phyloP scores from a whole-genome alignment of 2,888 invertebrate species.

The Esperia sulphurella region DNA sequence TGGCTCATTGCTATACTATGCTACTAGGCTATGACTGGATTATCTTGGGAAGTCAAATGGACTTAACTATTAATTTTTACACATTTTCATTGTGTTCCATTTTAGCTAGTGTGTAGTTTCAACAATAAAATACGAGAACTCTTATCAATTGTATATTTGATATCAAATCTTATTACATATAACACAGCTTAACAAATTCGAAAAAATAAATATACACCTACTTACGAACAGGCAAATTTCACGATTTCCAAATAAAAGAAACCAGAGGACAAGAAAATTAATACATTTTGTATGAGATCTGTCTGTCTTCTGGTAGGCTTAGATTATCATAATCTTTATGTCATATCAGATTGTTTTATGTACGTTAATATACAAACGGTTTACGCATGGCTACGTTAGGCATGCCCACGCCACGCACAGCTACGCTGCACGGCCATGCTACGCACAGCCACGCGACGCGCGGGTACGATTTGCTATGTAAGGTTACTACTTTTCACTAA shows the following conservation, averaged over 20 bases:
- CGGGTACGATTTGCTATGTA: no score
- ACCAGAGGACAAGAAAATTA: not conserved
- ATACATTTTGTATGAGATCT: not conserved
- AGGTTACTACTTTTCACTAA: no score
- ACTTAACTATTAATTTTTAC: no score
- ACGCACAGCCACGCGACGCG: no score
- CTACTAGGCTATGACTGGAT: no score
- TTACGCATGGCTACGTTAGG: not conserved
- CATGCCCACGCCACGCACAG: no score
- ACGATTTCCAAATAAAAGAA: conserved; percentile 8
- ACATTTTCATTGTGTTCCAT: no score
- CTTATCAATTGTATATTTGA: conserved; percentile 75
- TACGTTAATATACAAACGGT: no score
- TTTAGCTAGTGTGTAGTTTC: not conserved
- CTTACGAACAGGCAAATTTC: conserved; percentile 1
- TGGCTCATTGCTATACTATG: no score
- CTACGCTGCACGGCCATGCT: no score
- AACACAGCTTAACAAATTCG: conserved; percentile 64
- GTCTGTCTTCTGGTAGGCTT: not conserved
- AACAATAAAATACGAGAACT: conserved; percentile 34
- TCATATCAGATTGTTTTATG: not conserved
- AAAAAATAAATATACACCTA: conserved; percentile 31
- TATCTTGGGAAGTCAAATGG: no score
- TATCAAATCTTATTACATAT: conserved; percentile 71
- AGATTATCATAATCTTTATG: not conserved